Conservation (phyloP, 2,113 vertebrate species). For the Neotoma lepida region DNA sequence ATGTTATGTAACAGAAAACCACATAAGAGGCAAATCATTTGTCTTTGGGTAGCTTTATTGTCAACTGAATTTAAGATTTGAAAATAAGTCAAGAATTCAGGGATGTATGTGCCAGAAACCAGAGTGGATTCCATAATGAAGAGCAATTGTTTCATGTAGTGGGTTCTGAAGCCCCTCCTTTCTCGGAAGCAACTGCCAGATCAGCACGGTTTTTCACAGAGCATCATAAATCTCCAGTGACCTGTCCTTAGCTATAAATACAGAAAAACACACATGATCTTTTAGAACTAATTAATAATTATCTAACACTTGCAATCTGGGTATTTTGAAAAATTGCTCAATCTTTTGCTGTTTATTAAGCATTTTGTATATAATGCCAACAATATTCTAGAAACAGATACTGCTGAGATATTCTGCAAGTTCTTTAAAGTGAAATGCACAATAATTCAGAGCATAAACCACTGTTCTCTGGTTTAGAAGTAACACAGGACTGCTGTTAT, state of each 20-base stretch:
- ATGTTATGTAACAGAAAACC: neutral
- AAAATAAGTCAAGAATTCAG: neutral
- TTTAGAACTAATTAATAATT: conserved; percentile 69
- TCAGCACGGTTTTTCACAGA: conserved; percentile 4
- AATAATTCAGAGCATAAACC: neutral
- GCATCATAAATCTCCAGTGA: conserved; percentile 41
- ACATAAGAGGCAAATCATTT: neutral
- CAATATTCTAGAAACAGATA: conserved; percentile 17
- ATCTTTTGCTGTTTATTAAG: conserved; percentile 62
- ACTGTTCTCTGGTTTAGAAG: neutral
- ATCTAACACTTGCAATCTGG: conserved; percentile 33
- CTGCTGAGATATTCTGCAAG: conserved; percentile 33
- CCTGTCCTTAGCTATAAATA: conserved; percentile 44
- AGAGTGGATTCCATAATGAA: neutral
- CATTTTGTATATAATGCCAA: conserved; percentile 46
- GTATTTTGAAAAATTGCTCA: conserved; percentile 67
- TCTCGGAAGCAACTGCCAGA: neutral
- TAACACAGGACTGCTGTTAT: neutral
- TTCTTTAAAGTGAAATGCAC: neutral
- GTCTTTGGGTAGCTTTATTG: neutral
- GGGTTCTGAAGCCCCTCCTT: neutral
- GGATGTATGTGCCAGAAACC: neutral
- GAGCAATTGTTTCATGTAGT: conserved; percentile 19
- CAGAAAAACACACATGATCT: conserved; percentile 11
- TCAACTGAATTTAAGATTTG: conserved; percentile 22